Conservation (phyloP, 2,113 vertebrate genomes). For the Leuciscus idus region DNA sequence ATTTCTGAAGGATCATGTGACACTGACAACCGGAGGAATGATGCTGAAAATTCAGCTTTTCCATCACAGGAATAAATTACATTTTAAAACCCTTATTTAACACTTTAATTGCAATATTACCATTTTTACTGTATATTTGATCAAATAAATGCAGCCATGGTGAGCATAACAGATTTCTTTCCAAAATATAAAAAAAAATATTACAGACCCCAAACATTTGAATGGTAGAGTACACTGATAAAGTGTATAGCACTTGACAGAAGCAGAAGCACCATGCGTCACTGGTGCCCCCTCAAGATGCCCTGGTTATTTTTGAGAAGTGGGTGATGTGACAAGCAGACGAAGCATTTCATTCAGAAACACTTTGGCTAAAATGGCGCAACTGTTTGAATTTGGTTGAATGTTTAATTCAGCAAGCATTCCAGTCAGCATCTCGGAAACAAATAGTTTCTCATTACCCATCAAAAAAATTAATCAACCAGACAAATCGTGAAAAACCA, state of each 20-base stretch:
- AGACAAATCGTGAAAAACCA: neutral
- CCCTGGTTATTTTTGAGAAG: slow-evolving; percentile 5
- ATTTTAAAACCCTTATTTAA: too few relatives aligned
- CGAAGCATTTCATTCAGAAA: neutral
- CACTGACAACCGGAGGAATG: too few relatives aligned
- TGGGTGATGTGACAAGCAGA: neutral
- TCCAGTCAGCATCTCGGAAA: neutral
- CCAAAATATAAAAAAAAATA: neutral
- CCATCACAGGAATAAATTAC: too few relatives aligned
- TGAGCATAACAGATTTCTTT: neutral
- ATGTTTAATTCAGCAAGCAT: neutral
- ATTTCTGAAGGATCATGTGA: too few relatives aligned
- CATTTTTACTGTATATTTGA: neutral
- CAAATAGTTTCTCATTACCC: too few relatives aligned
- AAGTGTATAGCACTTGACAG: neutral
- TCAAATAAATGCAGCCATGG: neutral
- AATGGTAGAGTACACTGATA: neutral
- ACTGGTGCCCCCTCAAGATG: neutral
- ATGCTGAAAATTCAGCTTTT: too few relatives aligned
- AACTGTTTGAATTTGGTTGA: neutral
- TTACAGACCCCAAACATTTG: neutral
- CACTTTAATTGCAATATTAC: neutral
- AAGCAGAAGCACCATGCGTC: neutral
- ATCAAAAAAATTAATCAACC: neutral
- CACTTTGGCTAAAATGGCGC: neutral